Base-by-base conservation (phyloP, 53 echinoderm and acorn worm species). In the Hippasteria phrygiana region DNA sequence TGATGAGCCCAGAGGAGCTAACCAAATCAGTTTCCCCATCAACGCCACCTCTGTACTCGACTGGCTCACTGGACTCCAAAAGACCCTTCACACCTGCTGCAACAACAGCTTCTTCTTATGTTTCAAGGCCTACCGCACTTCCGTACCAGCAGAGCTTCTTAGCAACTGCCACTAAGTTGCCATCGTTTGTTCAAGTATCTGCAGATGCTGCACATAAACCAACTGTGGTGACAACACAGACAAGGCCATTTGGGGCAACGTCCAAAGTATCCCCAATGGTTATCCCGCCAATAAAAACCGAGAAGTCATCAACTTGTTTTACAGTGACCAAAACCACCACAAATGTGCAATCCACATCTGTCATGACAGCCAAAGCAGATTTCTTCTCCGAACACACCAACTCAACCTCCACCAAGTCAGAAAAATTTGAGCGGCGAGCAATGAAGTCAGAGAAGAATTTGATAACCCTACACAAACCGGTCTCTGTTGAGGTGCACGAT, bases 1-100 rank as follows among this genome's bases (percentile, higher is more conserved):
- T 99, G 43, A 72, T 89, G 33, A 91, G 91, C 33, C 71, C 93
- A 63, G 90, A 80, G 46, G 86, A 85, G 14, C 34, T 85, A 8
- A 69, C 85, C 24, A 69, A 50, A 37, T 65, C 83, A 65, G 36
- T 51, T 27, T 77, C 88, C 14, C 35, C 43, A 18, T 74, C 88
- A 31, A 43, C 76, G 20, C 76, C 77, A 7, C 75, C 54, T 34
- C 35, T 85, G 22, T 85, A 85, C 85, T 76, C 66, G 7, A 78
- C 50, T 1, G 88, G 33, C 17, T 88, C 88, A 22, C 55, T 77
- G 66, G 77, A 77, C 43, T 88, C 77, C 33, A 77, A 78, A 45
- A 63, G 77, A 62, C 77, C 88, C 22, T 46, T 75, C 41, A 18
- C 42, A 20, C 38, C 40, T 12, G 29, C 37, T 12, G 46, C 45